Evolutionary conservation across 2,888 invertebrate species (phyloP).

Genomic region (Ochropleura plecta): DNA sequence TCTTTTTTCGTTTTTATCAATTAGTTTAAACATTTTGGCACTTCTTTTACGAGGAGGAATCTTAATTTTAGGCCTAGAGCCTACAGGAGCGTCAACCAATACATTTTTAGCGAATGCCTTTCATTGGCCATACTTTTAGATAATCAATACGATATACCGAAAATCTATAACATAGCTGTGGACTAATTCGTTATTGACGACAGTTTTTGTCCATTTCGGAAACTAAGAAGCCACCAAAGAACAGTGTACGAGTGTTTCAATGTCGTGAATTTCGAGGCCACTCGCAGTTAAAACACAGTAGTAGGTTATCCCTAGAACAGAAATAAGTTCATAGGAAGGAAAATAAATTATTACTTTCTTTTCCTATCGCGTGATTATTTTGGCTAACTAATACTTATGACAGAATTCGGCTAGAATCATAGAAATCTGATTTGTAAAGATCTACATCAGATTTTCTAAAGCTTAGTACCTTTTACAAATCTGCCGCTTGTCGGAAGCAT

Average conservation of each 20-base stretch:
- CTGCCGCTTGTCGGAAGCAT: background rate
- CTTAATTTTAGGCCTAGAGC: too few relatives aligned
- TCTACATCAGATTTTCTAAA: background rate
- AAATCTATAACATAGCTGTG: background rate
- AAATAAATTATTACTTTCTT: background rate
- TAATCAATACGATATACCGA: background rate
- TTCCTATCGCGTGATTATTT: too few relatives aligned
- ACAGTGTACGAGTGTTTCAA: background rate
- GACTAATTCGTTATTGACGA: too few relatives aligned
- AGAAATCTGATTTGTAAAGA: background rate
- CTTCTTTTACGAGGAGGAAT: too few relatives aligned
- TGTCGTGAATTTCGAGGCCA: slow-evolving; percentile 10
- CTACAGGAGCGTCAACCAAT: too few relatives aligned
- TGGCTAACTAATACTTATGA: background rate
- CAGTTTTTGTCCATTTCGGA: background rate
- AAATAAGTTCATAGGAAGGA: slow-evolving; percentile 10
- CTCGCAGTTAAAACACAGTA: background rate
- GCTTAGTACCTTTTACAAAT: background rate
- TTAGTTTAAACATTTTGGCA: too few relatives aligned
- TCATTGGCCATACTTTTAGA: too few relatives aligned
- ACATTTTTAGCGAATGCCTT: too few relatives aligned
- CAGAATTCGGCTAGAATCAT: background rate
- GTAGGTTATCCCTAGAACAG: background rate
- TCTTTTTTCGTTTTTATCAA: too few relatives aligned
- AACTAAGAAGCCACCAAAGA: slow-evolving; percentile 19